phyloP scores from a whole-genome alignment of 1,140 invertebrate genomes.

The Leptinotarsa defecta region DNA sequence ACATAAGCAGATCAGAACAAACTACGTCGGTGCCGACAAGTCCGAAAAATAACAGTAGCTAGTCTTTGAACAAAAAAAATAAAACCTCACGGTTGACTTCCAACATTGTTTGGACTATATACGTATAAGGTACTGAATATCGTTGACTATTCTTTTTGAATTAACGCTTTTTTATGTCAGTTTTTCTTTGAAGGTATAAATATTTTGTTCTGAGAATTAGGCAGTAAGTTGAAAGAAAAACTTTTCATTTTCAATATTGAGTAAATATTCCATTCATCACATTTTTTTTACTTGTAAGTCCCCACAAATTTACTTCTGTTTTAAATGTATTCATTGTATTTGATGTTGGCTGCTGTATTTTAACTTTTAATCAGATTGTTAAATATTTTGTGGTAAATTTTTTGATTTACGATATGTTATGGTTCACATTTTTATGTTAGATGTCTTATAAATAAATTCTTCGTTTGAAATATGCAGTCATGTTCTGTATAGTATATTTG shows the following conservation, averaged over 20 bases:
- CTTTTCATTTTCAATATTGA: background rate
- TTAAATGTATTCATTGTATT: too few species aligned
- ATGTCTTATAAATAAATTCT: too few species aligned
- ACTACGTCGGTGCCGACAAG: slow-evolving; percentile 41
- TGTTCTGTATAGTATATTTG: too few species aligned
- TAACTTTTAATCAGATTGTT: too few species aligned
- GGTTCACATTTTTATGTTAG: too few species aligned
- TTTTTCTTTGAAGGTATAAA: background rate
- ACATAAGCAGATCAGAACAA: slow-evolving; percentile 48
- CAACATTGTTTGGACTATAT: background rate
- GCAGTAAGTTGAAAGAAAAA: background rate
- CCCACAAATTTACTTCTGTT: background rate
- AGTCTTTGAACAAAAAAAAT: slow-evolving; percentile 14
- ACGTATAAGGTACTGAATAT: background rate
- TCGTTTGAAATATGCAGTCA: too few species aligned
- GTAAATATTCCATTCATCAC: slow-evolving; percentile 10
- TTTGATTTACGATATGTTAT: too few species aligned
- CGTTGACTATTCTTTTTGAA: background rate
- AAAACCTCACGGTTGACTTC: background rate
- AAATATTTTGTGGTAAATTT: too few species aligned
- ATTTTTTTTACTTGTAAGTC: slow-evolving; percentile 8
- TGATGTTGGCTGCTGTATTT: too few species aligned
- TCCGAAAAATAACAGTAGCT: slow-evolving; percentile 43
- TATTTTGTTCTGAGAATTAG: background rate
- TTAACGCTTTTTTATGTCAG: slow-evolving; percentile 2